Conservation (phyloP, 2,888 invertebrate species). For the Amphipyra tragopoginis region DNA sequence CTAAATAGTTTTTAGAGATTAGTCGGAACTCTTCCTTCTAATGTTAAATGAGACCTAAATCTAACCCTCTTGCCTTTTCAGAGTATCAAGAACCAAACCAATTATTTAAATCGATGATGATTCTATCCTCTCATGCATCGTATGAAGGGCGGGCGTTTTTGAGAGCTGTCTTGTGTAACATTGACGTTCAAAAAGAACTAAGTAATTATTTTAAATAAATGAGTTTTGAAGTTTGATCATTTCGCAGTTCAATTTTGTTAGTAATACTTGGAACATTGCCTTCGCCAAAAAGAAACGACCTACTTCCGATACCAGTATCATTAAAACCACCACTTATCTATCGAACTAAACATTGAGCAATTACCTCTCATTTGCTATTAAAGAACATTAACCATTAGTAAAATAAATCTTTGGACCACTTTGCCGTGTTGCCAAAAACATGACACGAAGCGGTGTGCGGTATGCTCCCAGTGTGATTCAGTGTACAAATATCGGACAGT, state of each 20-base stretch:
- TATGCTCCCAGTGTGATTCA: constrained; percentile 41
- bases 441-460: constrained; percentile 37
- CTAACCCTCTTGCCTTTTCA: neutral
- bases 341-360: constrained; percentile 32
- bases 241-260: too few species aligned
- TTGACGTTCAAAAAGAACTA: too few species aligned
- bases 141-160: too few species aligned
- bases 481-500: constrained; percentile 45
- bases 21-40: too few species aligned
- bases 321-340: constrained; percentile 2
- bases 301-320: neutral
- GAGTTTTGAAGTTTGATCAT: too few species aligned
- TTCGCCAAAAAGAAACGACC: neutral
- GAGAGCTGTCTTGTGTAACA: too few species aligned
- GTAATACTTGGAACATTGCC: neutral
- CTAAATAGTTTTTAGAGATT: too few species aligned
- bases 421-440: constrained; percentile 52
- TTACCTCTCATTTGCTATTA: constrained; percentile 29
- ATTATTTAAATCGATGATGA: neutral
- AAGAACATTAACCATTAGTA: constrained; percentile 34
- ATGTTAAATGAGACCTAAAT: neutral
- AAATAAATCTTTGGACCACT: constrained; percentile 41
- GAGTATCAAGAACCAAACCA: neutral
- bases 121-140: too few species aligned
- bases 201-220: too few species aligned